phyloP scores from a whole-genome alignment of 2,113 vertebrate species.

The Promerops cafer region DNA sequence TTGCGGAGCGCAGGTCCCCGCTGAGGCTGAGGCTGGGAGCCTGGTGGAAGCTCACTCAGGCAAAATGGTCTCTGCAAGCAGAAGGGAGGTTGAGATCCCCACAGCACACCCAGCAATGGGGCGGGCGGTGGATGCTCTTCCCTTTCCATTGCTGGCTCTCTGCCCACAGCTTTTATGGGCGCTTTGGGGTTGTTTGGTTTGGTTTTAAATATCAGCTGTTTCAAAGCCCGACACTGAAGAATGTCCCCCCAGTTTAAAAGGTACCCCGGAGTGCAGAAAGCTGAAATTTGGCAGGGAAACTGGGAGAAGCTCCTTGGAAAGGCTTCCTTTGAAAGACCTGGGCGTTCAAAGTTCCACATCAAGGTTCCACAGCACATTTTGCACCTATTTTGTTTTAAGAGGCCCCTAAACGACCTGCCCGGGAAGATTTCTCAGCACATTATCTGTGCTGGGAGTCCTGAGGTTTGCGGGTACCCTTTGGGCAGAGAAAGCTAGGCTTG shows the following conservation, averaged over 20 bases:
- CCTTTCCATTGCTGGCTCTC: background rate
- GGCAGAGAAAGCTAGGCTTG: background rate
- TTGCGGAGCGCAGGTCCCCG: background rate
- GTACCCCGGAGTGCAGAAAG: background rate
- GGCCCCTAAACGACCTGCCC: background rate
- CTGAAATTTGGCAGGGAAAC: background rate
- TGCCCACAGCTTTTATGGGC: background rate
- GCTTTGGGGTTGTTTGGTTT: too few relatives aligned
- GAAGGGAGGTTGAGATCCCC: background rate
- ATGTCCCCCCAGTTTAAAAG: background rate
- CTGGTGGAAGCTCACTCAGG: fast-evolving
- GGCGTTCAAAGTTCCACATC: background rate
- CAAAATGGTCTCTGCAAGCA: background rate
- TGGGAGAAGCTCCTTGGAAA: background rate
- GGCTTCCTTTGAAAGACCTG: background rate
- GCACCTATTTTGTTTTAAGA: background rate
- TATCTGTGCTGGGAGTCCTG: background rate
- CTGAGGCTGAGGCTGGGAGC: background rate
- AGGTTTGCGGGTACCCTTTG: background rate
- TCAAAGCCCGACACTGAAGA: background rate
- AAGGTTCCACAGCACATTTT: background rate
- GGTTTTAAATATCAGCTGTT: background rate
- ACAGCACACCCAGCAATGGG: background rate
- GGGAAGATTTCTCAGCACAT: background rate
- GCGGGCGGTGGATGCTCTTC: background rate